phyloP scores from a whole-genome alignment of 2,797 vertebrate genomes.

The Chaetophractus vellerosus region DNA sequence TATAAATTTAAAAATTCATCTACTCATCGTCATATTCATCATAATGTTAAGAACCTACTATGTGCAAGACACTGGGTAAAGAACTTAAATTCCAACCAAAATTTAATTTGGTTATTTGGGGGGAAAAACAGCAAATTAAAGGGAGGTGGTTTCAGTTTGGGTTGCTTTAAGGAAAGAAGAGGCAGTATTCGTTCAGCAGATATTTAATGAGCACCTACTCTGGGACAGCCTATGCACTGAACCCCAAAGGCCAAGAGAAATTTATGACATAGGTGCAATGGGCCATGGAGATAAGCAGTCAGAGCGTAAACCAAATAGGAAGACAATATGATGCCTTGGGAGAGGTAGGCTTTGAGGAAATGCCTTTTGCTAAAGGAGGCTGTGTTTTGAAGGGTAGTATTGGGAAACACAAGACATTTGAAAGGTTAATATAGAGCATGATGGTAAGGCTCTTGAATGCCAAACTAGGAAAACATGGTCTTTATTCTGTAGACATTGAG shows the following conservation, averaged over 20 bases:
- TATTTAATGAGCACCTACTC: neutral
- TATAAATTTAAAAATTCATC: neutral
- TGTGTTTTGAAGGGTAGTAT: neutral
- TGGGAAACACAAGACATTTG: neutral
- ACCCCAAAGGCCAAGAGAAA: neutral
- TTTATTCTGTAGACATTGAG: neutral
- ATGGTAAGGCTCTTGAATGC: neutral
- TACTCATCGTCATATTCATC: neutral
- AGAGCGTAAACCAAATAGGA: neutral
- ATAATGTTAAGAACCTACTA: neutral
- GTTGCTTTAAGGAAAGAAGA: neutral
- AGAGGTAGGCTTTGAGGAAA: neutral
- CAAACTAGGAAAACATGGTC: neutral
- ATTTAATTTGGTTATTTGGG: neutral
- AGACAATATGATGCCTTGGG: accelerated
- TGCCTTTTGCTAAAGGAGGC: neutral
- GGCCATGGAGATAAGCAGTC: neutral
- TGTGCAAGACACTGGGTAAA: neutral
- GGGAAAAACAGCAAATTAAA: neutral
- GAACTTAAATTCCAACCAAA: neutral
- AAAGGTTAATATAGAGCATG: neutral
- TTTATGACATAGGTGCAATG: neutral
- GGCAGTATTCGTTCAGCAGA: neutral
- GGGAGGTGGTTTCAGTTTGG: neutral
- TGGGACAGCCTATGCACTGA: too few species aligned